Conservation (phyloP, 2,888 invertebrate species). For the Pemphredon lugubris region DNA sequence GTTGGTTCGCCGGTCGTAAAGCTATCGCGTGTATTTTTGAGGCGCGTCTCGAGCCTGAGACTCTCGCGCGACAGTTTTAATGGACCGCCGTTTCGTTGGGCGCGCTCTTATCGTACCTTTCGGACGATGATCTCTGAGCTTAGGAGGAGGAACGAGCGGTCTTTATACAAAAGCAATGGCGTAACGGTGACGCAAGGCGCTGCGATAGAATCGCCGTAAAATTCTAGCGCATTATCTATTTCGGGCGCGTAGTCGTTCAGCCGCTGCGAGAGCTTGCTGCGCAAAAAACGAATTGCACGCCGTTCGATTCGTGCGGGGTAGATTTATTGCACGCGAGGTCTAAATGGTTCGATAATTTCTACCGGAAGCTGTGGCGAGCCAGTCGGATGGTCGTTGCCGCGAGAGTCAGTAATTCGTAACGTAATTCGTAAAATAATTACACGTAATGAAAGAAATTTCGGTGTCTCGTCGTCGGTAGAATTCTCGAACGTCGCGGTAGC, state of each 20-base stretch:
- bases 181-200: conserved; percentile 67
- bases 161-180: conserved; percentile 72
- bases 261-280: conserved; percentile 21
- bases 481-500: no score
- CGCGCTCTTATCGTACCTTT: not conserved
- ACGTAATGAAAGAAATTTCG: no score
- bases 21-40: not conserved
- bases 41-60: no score
- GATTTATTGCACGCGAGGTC: no score
- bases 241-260: conserved; percentile 56
- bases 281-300: conserved; percentile 44
- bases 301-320: no score
- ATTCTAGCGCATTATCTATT: conserved; percentile 76
- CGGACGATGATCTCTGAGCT: conserved; percentile 59
- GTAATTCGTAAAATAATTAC: no score
- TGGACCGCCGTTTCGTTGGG: not conserved
- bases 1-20: conserved; percentile 15
- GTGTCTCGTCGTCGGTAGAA: no score
- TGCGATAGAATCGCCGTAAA: conserved; percentile 62
- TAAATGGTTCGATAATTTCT: no score
- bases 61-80: conserved; percentile 7
- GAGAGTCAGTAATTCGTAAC: no score
- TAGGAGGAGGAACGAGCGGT: conserved; percentile 45
- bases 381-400: no score
- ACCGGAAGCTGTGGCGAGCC: no score